Evolutionary conservation across 2,888 invertebrate genomes (phyloP), one percentile per base, ranked within the genome.

Genomic region (Matsumyia berberina): DNA sequence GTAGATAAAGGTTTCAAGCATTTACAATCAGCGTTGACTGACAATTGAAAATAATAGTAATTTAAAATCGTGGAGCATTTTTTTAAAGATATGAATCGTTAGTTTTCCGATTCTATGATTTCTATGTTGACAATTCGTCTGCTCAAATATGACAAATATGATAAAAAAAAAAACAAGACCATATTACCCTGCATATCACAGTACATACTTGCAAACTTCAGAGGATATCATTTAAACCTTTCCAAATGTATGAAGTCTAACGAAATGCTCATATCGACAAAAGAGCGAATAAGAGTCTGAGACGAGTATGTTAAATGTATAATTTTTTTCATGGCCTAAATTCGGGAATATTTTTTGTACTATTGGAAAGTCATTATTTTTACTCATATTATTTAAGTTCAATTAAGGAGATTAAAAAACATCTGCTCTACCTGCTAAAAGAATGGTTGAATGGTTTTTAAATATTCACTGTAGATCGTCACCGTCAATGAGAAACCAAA

Each of bases 331-430:
- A 44, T 74, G 39, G 35, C 33, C 46, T 60, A 64, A 49, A 19
- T 49, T 15, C 15, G 35, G 46, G 46, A 64, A 44, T 74, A 64
- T 11, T 37, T 49, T 58, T 76, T 19, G 29, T 24, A 49, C 17
- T 12, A 35, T 35, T 35, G 11, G n/a, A 33, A 11, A 33, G 66
- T 57, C 66, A 67, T 58, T 57, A 33, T 39, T 76, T 58, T 33
- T 24, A 67, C 39, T 58, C 39, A 66, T 31, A 42, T 67, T 24
- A 19, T 31, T 33, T 31, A 31, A 76, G 58, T 76, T 76, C 69
- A 67, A 77, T 77, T 77, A 49, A 60, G 31, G 76, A 12, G 58
- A 51, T 67, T 51, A 29, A 74, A 76, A n/a, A n/a, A n/a, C n/a
- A 76, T 58, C 49, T 12, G 58, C 37, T 76, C 57, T 58, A 67